phyloP scores from a whole-genome alignment of 2,113 vertebrate genomes.

The Thalassoma bifasciatum region DNA sequence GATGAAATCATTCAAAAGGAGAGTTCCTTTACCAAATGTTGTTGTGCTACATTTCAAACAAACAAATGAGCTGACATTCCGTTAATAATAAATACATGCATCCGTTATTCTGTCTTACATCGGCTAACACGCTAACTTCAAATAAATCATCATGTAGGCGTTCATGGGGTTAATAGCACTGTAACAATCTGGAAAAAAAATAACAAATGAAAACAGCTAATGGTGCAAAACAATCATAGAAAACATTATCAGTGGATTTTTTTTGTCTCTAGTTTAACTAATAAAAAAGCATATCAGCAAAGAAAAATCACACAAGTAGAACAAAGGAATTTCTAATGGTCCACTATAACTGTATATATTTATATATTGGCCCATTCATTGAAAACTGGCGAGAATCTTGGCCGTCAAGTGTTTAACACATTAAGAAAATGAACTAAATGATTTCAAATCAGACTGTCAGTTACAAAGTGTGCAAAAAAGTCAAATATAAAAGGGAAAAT shows the following conservation, averaged over 20 bases:
- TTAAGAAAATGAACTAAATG: constrained; percentile 24
- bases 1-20: constrained; percentile 37
- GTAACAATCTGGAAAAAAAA: constrained; percentile 44
- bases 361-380: constrained; percentile 57
- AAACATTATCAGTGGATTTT: constrained; percentile 26
- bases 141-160: constrained; percentile 41
- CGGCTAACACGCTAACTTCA: constrained; percentile 35
- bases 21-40: constrained; percentile 51
- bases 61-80: constrained; percentile 64
- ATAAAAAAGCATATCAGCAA: constrained; percentile 55
- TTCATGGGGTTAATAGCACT: constrained; percentile 28
- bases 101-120: constrained; percentile 63
- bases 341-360: constrained; percentile 28
- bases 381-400: constrained; percentile 48
- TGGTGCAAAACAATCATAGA: constrained; percentile 58
- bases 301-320: neutral
- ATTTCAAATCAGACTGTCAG: constrained; percentile 49
- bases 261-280: constrained; percentile 21
- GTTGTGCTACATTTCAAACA: constrained; percentile 51
- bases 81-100: constrained; percentile 83
- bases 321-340: constrained; percentile 60
- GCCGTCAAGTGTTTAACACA: constrained; percentile 63
- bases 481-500: constrained; percentile 47
- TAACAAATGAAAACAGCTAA: constrained; percentile 54
- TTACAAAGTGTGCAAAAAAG: constrained; percentile 74